These are phyloP conservation scores for Aphidius colemani DNA, from an alignment of 2,888 invertebrate species.

Conservation along the genomic window DNA sequence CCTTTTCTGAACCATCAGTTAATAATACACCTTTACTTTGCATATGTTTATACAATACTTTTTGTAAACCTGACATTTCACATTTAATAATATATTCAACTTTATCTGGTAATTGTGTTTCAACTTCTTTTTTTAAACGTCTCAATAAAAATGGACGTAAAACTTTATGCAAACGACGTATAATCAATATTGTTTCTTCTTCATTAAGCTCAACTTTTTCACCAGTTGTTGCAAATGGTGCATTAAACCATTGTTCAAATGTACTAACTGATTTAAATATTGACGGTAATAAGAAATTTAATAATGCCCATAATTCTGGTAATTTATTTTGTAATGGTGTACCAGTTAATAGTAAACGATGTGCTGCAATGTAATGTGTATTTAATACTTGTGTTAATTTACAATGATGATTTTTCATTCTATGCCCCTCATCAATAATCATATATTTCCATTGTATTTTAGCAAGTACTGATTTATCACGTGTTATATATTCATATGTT, in stretches of 20 bases:
- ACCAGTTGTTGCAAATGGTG: conserved; percentile 98
- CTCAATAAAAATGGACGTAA: conserved; percentile 95
- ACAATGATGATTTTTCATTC: conserved; percentile 99
- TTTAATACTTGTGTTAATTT: conserved; percentile 97
- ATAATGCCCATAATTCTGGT: conserved; percentile 96
- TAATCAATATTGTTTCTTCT: conserved; percentile 99
- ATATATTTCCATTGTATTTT: conserved; percentile 99
- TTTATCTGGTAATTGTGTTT: conserved; percentile 98
- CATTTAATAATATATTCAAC: conserved; percentile 99
- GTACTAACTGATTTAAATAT: conserved; percentile 99
- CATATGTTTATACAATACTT: conserved; percentile 95
- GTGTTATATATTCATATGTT: conserved; percentile 99
- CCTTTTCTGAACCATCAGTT: conserved; percentile 95
- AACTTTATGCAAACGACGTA: conserved; percentile 98
- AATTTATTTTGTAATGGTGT: conserved; percentile 98
- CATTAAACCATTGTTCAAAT: conserved; percentile 99
- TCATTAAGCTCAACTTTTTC: conserved; percentile 98
- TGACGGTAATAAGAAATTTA: conserved; percentile 96
- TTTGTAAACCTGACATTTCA: conserved; percentile 97
- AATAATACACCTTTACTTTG: conserved; percentile 93
- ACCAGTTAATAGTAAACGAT: conserved; percentile 94
- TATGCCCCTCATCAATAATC: conserved; percentile 99
- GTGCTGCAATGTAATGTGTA: conserved; percentile 95
- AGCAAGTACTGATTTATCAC: conserved; percentile 93
- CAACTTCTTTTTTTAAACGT: conserved; percentile 98